These are phyloP conservation scores for Magallana angulata DNA, from an alignment of 1,140 invertebrate species.

Conservation along the genomic window DNA sequence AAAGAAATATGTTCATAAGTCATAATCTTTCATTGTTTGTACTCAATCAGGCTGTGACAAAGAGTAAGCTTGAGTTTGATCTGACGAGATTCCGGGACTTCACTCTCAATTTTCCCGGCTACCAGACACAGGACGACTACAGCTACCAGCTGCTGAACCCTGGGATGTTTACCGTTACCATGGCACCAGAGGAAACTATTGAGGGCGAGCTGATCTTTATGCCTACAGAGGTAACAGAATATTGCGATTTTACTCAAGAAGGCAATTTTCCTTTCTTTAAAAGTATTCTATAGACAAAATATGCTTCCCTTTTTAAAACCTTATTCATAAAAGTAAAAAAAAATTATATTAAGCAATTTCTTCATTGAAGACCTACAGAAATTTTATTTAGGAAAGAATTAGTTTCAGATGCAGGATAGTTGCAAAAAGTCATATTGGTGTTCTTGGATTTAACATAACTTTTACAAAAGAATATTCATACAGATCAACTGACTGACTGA, in stretches of 20 bases:
- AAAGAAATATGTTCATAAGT: neutral
- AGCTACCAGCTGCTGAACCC: slow-evolving; percentile 75
- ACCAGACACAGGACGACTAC: slow-evolving; percentile 75
- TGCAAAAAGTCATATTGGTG: too few species aligned
- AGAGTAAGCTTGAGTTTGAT: slow-evolving; percentile 77
- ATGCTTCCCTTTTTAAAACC: too few species aligned
- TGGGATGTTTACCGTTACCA: slow-evolving; percentile 74
- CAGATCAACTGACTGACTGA: too few species aligned
- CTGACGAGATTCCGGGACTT: slow-evolving; percentile 77
- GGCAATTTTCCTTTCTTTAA: too few species aligned
- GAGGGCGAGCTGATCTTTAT: slow-evolving; percentile 76
- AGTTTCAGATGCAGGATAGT: too few species aligned
- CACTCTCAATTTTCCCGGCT: slow-evolving; percentile 74
- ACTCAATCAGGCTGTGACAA: slow-evolving; percentile 67
- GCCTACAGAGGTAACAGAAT: slow-evolving; percentile 73
- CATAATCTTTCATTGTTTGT: neutral
- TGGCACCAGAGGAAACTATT: slow-evolving; percentile 72
- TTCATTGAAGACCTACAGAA: too few species aligned
- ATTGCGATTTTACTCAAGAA: neutral
- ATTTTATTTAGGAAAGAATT: too few species aligned
- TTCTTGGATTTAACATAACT: too few species aligned
- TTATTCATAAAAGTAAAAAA: too few species aligned
- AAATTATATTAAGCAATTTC: too few species aligned
- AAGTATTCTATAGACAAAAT: too few species aligned
- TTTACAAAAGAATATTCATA: too few species aligned